These are phyloP conservation scores for Alosa sapidissima DNA, from an alignment of 2,797 vertebrate species.

Conservation along the genomic window DNA sequence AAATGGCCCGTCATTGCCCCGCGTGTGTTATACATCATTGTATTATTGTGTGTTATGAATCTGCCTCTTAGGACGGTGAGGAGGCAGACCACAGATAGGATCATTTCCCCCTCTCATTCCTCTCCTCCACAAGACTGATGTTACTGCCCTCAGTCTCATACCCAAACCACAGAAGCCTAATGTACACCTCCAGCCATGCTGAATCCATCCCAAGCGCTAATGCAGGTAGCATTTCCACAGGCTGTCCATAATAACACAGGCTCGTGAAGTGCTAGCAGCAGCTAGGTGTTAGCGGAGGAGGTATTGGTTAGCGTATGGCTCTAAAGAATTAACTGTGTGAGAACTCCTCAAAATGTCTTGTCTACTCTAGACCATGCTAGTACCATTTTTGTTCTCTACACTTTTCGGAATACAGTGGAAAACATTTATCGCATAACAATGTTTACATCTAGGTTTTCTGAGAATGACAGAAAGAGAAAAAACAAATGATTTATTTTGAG, in stretches of 20 bases:
- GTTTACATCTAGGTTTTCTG: background rate
- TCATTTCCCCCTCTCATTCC: constrained; percentile 6
- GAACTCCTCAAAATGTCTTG: background rate
- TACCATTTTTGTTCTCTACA: background rate
- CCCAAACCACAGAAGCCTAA: constrained; percentile 2
- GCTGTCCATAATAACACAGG: background rate
- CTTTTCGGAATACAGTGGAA: constrained; percentile 9
- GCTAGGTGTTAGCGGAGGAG: background rate
- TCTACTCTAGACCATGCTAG: background rate
- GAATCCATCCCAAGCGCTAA: background rate
- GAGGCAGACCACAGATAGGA: constrained; percentile 5
- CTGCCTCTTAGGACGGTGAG: background rate
- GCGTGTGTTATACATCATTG: constrained; percentile 4
- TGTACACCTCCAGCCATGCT: constrained; percentile 1
- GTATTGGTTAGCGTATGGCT: background rate
- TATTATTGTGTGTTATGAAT: constrained; percentile 5
- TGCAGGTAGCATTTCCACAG: background rate
- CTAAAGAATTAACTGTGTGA: background rate
- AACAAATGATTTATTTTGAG: background rate
- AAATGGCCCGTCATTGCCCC: background rate
- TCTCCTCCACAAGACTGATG: constrained; percentile 2
- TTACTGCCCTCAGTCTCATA: background rate
- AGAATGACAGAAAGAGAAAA: constrained; percentile 17
- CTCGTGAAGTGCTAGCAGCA: background rate
- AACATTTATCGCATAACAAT: constrained; percentile 13